Conservation (phyloP, 2,888 invertebrate species). For the Lepidonotus clava region DNA sequence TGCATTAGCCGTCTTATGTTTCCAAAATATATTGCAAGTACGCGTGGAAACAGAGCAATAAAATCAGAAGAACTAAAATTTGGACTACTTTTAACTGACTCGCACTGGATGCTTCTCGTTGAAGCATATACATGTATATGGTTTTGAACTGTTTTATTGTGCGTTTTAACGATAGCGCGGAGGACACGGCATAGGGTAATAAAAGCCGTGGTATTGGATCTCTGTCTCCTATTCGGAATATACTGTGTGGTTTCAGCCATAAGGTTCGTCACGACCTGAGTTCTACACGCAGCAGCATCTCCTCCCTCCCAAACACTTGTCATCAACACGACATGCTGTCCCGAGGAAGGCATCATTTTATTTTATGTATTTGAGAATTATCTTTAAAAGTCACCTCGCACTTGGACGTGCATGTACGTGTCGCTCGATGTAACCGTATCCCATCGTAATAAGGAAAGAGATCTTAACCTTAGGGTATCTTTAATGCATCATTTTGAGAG, state of each 20-base stretch:
- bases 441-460: too few species aligned
- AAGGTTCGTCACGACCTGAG: background rate
- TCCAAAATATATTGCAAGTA: background rate
- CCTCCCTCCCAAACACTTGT: background rate
- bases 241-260: background rate
- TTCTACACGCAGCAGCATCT: background rate
- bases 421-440: too few species aligned
- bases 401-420: too few species aligned
- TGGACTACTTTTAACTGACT: conserved; percentile 31
- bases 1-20: too few species aligned
- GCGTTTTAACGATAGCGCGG: conserved; percentile 11
- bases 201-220: conserved; percentile 28
- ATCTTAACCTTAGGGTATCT: too few species aligned
- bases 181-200: background rate
- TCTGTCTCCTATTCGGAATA: background rate
- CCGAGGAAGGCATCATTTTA: too few species aligned
- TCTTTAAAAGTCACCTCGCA: too few species aligned
- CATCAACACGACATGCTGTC: background rate
- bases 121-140: background rate
- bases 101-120: background rate
- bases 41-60: too few species aligned
- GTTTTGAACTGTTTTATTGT: conserved; percentile 26
- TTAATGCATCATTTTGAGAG: too few species aligned
- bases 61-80: too few species aligned
- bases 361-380: too few species aligned